Evolutionary conservation across 2,888 invertebrate species (phyloP).

Genomic region (Amphimallon solstitiale): DNA sequence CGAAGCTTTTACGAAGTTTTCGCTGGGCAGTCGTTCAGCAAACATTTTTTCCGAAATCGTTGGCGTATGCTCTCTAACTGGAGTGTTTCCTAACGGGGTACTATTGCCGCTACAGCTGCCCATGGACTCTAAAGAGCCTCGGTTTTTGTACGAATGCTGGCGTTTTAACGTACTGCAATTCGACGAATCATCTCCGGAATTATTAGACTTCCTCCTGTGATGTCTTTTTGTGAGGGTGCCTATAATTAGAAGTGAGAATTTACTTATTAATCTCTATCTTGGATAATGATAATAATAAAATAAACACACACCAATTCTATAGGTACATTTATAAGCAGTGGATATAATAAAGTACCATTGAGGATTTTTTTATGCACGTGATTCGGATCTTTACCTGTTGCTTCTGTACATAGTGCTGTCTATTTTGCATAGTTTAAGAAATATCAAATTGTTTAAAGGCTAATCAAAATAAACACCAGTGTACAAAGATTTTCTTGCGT

Average conservation of each 20-base stretch:
- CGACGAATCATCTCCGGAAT: slow-evolving; percentile 59
- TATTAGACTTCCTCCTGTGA: slow-evolving; percentile 64
- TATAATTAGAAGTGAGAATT: slow-evolving; percentile 36
- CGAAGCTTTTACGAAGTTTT: slow-evolving; percentile 54
- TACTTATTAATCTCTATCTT: no score
- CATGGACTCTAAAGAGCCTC: slow-evolving; percentile 65
- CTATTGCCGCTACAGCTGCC: slow-evolving; percentile 64
- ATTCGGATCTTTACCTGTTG: no score
- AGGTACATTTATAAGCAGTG: no score
- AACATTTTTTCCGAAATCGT: slow-evolving; percentile 65
- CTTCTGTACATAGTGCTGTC: no score
- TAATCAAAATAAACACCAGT: no score
- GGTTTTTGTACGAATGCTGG: slow-evolving; percentile 67
- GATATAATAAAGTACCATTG: no score
- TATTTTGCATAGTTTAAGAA: no score
- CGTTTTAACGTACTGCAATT: slow-evolving; percentile 68
- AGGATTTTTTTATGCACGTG: no score
- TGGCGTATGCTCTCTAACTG: slow-evolving; percentile 64
- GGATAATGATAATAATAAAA: no score
- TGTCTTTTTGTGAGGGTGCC: slow-evolving; percentile 66
- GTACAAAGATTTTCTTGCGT: no score
- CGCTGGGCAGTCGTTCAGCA: slow-evolving; percentile 57
- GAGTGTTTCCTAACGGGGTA: slow-evolving; percentile 66
- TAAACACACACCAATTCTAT: no score
- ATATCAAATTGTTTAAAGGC: no score